A percentile compares a stretch with the other conserved stretches of the same genome.
Conservation (phyloP, 1,140 invertebrate genomes). For the Meteorus sp. region DNA sequence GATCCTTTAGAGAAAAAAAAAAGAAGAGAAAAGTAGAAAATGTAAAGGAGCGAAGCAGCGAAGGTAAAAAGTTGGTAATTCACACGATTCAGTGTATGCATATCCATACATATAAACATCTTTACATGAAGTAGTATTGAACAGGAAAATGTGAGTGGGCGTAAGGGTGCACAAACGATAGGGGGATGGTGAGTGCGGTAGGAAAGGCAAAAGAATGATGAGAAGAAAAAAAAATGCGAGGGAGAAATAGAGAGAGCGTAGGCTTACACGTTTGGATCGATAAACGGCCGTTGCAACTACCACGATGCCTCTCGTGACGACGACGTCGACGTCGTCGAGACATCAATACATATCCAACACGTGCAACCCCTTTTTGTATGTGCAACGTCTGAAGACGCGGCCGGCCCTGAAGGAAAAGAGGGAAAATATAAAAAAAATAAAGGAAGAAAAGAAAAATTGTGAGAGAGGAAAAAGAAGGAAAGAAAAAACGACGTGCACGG, state of each 20-base stretch:
- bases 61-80: too few species aligned
- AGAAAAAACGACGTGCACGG: background rate
- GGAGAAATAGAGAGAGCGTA: slow-evolving; percentile 40
- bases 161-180: background rate
- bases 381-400: slow-evolving; percentile 39
- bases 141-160: background rate
- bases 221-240: background rate
- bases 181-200: slow-evolving; percentile 5
- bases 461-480: slow-evolving; percentile 9
- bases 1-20: too few species aligned
- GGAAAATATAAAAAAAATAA: too few species aligned
- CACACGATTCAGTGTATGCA: too few species aligned
- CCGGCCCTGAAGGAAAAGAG: slow-evolving; percentile 28
- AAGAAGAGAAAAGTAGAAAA: too few species aligned
- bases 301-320: too few species aligned
- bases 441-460: background rate
- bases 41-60: too few species aligned
- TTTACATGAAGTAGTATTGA: too few species aligned
- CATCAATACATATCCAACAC: slow-evolving; percentile 41
- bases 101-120: too few species aligned
- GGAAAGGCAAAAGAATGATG: slow-evolving; percentile 11
- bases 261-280: slow-evolving; percentile 41
- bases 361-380: slow-evolving; percentile 41
- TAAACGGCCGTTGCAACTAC: slow-evolving; percentile 41
- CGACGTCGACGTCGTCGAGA: slow-evolving; percentile 28